phyloP scores from a whole-genome alignment of 2,797 vertebrate species.

The Carapus acus region DNA sequence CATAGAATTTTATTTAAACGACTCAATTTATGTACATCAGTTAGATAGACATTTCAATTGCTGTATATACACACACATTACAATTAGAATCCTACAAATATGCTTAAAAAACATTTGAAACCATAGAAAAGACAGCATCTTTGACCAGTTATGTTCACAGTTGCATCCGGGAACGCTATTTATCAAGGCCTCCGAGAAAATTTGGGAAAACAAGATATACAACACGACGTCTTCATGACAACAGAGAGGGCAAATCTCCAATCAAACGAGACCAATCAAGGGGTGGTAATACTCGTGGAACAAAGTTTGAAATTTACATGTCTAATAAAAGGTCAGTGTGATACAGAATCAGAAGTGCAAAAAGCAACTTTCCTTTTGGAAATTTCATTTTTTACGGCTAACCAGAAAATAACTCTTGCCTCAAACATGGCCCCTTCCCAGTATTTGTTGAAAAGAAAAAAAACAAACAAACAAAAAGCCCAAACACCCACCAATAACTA shows the following conservation, averaged over 20 bases:
- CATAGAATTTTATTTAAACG: conserved; percentile 19
- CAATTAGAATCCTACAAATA: conserved; percentile 19
- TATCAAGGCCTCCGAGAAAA: too few species aligned
- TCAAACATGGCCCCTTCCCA: not conserved
- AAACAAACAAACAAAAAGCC: too few species aligned
- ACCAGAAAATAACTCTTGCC: not conserved
- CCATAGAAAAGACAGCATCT: conserved; percentile 15
- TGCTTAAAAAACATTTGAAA: conserved; percentile 23
- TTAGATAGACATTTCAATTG: conserved; percentile 30
- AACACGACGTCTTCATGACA: too few species aligned
- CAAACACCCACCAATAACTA: conserved; percentile 32
- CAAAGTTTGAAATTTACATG: too few species aligned
- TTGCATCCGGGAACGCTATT: conserved; percentile 35
- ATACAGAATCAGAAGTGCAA: too few species aligned
- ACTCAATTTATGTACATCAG: conserved; percentile 27
- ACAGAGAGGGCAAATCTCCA: not conserved
- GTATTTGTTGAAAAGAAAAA: not conserved
- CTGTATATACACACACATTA: conserved; percentile 45
- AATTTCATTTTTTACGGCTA: too few species aligned
- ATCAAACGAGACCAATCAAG: too few species aligned
- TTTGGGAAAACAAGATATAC: too few species aligned
- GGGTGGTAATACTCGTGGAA: too few species aligned
- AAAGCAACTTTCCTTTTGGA: too few species aligned
- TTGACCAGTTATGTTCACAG: conserved; percentile 52
- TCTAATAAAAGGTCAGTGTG: too few species aligned